Percentiles rank a stretch among this genome's conserved stretches.
Conservation (phyloP, 2,113 vertebrate species). For the Perca schrenkii region DNA sequence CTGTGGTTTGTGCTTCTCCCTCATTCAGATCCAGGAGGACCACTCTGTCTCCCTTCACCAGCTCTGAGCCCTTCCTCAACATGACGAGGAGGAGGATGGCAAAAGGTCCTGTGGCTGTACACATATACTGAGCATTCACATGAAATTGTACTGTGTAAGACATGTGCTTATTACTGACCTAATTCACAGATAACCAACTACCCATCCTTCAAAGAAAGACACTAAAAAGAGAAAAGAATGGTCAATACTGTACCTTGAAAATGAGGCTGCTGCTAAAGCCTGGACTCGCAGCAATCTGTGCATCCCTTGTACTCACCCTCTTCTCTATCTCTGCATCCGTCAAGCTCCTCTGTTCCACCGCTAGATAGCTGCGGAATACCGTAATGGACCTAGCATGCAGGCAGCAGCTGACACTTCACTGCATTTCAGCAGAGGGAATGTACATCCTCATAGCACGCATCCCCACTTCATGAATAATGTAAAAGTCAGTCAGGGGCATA, state of each 20-base stretch:
- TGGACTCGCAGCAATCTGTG: conserved; percentile 61
- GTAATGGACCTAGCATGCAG: conserved; percentile 60
- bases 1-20: conserved; percentile 65
- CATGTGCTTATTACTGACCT: conserved; percentile 15
- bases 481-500: conserved; percentile 33
- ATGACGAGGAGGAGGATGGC: conserved; percentile 63
- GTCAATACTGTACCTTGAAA: conserved; percentile 38
- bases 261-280: conserved; percentile 40
- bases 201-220: conserved; percentile 16
- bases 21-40: conserved; percentile 79
- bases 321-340: conserved; percentile 64
- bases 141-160: background rate
- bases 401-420: conserved; percentile 34
- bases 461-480: conserved; percentile 60
- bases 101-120: conserved; percentile 14
- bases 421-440: conserved; percentile 47
- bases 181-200: background rate
- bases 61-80: conserved; percentile 79
- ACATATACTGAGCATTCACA: conserved; percentile 22
- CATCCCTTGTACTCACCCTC: conserved; percentile 54
- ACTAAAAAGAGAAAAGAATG: background rate
- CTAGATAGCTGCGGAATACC: conserved; percentile 59
- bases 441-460: conserved; percentile 17
- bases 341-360: conserved; percentile 51
- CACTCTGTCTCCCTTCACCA: conserved; percentile 72